Base-by-base conservation (phyloP, 2,113 vertebrate species). In the Corapipo altera region DNA sequence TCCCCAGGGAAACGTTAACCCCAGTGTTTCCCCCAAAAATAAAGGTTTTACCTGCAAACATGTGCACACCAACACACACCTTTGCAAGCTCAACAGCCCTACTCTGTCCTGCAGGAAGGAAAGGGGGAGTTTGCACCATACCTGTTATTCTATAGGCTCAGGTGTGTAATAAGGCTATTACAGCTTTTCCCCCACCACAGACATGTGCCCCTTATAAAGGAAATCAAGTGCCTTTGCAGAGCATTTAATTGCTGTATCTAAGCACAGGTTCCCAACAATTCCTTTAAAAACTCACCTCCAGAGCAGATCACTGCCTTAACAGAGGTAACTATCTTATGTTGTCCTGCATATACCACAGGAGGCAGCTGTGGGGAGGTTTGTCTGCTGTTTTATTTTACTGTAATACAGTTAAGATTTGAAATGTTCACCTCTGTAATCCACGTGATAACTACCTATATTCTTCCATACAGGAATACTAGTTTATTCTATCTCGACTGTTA, bases 111-210 rank as follows among this genome's bases (percentile, higher is more conserved):
- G 9, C 11, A 67, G 32, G 12, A 26, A 43, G 1, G 5, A 23
- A 52, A 17, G 3, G 1, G 1, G 15, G 4, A 0, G 19, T 14
- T 64, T 49, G 0, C 3, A 39, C 22, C 11, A 18, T 2, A 12
- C 13, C 48, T 20, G 0, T 27, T 44, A n/a, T 23, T 58, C 43
- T 4, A 32, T 2, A 81, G 33, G 15, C 23, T 58, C 30, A 72
- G 46, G 10, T 33, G 5, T 8, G 4, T 19, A 32, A 39, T 16
- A 28, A 64, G 5, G 35, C 44, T 71, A 15, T 22, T 6, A 51
- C 14, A 71, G 12, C 43, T 39, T 18, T 71, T 74, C 30, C 30
- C 20, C 44, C 11, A 49, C 8, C 7, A 9, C 8, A 21, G 4
- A n/a, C 80, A 24, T 2, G 15, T 43, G 8, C 8, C 37, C 46